Conservation (phyloP, 2,888 invertebrate genomes). For the Venusia cambrica region DNA sequence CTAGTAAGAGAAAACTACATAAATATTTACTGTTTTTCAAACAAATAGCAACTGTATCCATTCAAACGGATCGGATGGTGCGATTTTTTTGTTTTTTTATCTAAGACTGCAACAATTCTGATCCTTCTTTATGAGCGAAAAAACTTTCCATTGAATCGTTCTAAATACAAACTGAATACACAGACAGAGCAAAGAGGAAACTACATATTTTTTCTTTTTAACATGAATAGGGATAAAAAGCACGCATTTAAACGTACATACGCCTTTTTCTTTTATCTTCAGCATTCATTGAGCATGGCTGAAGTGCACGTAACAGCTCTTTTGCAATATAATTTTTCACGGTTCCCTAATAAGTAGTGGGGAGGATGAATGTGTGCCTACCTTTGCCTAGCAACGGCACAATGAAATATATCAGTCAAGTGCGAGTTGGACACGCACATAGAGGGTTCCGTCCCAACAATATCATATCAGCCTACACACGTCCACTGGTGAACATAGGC, state of each 20-base stretch:
- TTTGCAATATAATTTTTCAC: conserved; percentile 51
- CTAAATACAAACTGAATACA: conserved; percentile 6
- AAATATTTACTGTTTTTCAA: too few relatives aligned
- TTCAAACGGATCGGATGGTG: too few relatives aligned
- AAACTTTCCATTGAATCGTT: conserved; percentile 6
- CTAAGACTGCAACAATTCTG: too few relatives aligned
- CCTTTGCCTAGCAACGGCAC: conserved; percentile 27
- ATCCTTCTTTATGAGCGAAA: too few relatives aligned
- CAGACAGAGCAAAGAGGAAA: conserved; percentile 3
- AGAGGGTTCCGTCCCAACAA: too few relatives aligned
- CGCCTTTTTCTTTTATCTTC: conserved; percentile 16
- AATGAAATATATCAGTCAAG: too few relatives aligned
- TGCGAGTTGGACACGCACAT: too few relatives aligned
- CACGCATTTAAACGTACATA: conserved; percentile 18
- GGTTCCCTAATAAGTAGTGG: conserved; percentile 44
- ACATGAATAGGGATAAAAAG: conserved; percentile 22
- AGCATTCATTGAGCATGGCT: conserved; percentile 16
- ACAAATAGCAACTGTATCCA: too few relatives aligned
- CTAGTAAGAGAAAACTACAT: too few relatives aligned
- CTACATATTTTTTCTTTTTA: conserved; percentile 16
- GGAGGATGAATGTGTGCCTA: conserved; percentile 29
- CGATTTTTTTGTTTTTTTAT: too few relatives aligned
- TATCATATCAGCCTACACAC: too few relatives aligned
- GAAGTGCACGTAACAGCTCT: conserved; percentile 35
- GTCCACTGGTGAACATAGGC: too few relatives aligned